Conservation (phyloP, 2,797 vertebrate genomes). For the Sphenopsis melanotis region DNA sequence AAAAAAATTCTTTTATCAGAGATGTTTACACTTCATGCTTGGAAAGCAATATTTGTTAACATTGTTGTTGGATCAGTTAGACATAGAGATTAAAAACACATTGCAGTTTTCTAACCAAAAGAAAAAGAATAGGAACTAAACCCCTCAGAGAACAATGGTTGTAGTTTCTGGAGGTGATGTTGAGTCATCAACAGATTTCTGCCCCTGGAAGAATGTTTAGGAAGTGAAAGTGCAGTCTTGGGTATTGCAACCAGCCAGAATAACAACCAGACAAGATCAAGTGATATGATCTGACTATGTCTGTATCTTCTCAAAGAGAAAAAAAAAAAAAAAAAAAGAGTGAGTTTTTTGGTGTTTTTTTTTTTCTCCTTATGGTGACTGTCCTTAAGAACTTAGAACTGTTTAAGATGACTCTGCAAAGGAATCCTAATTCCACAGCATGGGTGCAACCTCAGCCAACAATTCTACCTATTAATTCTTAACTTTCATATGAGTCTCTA, state of each 20-base stretch:
- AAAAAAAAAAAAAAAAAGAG: neutral
- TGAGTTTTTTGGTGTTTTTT: fast-evolving
- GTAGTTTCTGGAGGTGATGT: constrained; percentile 58
- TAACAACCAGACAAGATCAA: constrained; percentile 70
- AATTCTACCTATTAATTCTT: neutral
- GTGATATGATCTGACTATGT: constrained; percentile 48
- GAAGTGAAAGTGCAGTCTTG: constrained; percentile 77
- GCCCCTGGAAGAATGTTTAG: constrained; percentile 55
- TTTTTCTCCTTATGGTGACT: neutral
- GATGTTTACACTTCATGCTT: neutral
- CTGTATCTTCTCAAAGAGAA: constrained; percentile 13
- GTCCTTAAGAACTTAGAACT: neutral
- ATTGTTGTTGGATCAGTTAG: neutral
- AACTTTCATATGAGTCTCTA: neutral
- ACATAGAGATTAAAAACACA: neutral
- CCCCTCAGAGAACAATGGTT: constrained; percentile 19
- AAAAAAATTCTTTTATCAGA: neutral
- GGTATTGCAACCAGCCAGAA: constrained; percentile 54
- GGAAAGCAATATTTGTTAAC: neutral
- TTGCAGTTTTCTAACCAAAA: neutral
- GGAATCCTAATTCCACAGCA: neutral
- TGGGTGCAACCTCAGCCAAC: neutral
- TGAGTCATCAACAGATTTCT: constrained; percentile 69
- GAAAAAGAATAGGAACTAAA: constrained; percentile 53
- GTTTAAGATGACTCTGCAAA: neutral